Evolutionary conservation across 2,888 invertebrate species (phyloP).

Genomic region (Oligia strigilis): DNA sequence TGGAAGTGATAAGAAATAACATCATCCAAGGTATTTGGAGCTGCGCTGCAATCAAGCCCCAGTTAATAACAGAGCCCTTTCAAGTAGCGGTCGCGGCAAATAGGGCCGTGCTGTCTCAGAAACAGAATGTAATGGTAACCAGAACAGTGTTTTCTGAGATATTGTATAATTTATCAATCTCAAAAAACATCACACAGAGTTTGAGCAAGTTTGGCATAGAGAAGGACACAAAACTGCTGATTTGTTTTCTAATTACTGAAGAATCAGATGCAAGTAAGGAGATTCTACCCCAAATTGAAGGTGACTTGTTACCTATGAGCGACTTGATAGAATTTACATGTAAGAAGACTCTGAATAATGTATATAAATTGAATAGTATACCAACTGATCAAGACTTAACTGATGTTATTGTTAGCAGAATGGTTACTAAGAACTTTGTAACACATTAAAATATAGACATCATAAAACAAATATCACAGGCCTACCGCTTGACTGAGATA

Average conservation of each 20-base stretch:
- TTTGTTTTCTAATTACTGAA: conserved; percentile 78
- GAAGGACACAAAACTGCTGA: conserved; percentile 75
- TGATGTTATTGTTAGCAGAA: conserved; percentile 92
- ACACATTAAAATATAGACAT: conserved; percentile 39
- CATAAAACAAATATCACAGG: background rate
- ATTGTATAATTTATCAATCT: conserved; percentile 92
- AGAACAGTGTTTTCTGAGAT: conserved; percentile 92
- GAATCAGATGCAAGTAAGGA: conserved; percentile 73
- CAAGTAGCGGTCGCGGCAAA: conserved; percentile 92
- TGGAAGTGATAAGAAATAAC: conserved; percentile 88
- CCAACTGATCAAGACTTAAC: conserved; percentile 84
- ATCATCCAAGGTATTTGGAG: conserved; percentile 90
- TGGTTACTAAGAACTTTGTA: conserved; percentile 90
- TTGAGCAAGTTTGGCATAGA: conserved; percentile 92
- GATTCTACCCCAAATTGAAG: conserved; percentile 88
- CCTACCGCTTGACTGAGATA: background rate
- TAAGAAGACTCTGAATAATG: conserved; percentile 87
- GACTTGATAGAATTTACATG: conserved; percentile 87
- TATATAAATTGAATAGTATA: conserved; percentile 91
- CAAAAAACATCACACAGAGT: conserved; percentile 93
- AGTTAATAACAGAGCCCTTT: conserved; percentile 90
- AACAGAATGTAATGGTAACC: conserved; percentile 89
- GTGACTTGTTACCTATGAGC: conserved; percentile 87
- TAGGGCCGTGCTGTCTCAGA: conserved; percentile 90
- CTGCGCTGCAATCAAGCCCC: conserved; percentile 92